Evolutionary conservation across 1,140 invertebrate species (phyloP).

Genomic region (Lutraria rhynchaena): DNA sequence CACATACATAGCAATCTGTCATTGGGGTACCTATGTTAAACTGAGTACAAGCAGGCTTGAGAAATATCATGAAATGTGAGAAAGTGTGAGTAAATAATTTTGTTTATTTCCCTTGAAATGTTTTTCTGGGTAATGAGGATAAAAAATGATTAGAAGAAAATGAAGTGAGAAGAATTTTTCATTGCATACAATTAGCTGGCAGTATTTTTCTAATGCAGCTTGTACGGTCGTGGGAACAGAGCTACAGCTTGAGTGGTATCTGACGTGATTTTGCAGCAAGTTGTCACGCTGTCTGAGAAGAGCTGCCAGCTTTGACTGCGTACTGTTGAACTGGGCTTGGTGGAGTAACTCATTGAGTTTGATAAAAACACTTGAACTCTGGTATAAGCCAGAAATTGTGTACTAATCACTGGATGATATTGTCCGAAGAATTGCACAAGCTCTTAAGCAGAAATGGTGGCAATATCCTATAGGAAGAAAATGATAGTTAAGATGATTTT

Average conservation of each 20-base stretch:
- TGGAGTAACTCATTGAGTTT: conserved; percentile 70
- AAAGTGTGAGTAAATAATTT: too few species aligned
- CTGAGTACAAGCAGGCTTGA: too few species aligned
- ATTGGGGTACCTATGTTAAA: too few species aligned
- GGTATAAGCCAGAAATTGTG: conserved; percentile 77
- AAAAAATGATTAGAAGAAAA: too few species aligned
- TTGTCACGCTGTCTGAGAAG: conserved; percentile 73
- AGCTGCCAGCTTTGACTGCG: conserved; percentile 74
- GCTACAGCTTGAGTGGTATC: conserved; percentile 67
- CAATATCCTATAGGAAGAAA: conserved; percentile 75
- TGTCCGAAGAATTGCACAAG: conserved; percentile 78
- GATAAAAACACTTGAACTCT: conserved; percentile 77
- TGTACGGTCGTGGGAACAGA: conserved; percentile 65
- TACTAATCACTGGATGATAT: conserved; percentile 73
- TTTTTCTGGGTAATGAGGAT: too few species aligned
- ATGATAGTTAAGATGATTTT: too few species aligned
- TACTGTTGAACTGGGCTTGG: conserved; percentile 74
- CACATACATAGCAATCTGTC: too few species aligned
- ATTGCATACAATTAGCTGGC: too few species aligned
- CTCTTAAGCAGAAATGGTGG: conserved; percentile 69
- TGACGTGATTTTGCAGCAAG: conserved; percentile 68
- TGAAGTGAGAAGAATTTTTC: too few species aligned
- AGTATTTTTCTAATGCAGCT: conserved; percentile 69
- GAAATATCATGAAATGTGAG: too few species aligned
- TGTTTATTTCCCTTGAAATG: too few species aligned